phyloP scores from a whole-genome alignment of 1,140 invertebrate species.

The Branchinecta lindahli region DNA sequence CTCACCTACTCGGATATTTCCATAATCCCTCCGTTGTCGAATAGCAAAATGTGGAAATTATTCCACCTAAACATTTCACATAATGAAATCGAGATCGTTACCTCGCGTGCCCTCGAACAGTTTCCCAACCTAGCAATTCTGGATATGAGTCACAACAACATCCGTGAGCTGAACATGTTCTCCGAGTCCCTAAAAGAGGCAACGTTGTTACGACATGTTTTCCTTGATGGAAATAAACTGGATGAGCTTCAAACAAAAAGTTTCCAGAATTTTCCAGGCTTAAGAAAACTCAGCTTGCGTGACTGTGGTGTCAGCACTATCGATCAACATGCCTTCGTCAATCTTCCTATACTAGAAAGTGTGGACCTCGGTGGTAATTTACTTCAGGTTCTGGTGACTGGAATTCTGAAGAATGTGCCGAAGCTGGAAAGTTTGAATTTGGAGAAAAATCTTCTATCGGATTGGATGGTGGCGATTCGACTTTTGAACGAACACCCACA shows the following conservation, averaged over 20 bases:
- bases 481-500: slow-evolving; percentile 8
- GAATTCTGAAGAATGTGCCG: slow-evolving; percentile 23
- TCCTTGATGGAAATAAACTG: slow-evolving; percentile 22
- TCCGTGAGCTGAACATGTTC: slow-evolving; percentile 23
- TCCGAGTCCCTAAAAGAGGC: slow-evolving; percentile 11
- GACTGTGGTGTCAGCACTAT: slow-evolving; percentile 24
- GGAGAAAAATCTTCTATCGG: slow-evolving; percentile 9
- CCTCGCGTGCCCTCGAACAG: slow-evolving; percentile 23
- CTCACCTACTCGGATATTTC: background rate
- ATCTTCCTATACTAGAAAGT: slow-evolving; percentile 23
- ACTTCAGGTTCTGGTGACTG: slow-evolving; percentile 22
- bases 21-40: background rate
- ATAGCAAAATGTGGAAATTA: background rate
- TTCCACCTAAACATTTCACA: background rate
- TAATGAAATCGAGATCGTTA: slow-evolving; percentile 18
- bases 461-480: slow-evolving; percentile 15
- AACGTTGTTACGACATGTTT: slow-evolving; percentile 23
- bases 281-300: slow-evolving; percentile 10
- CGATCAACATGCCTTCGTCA: slow-evolving; percentile 23
- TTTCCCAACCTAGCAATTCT: slow-evolving; percentile 23
- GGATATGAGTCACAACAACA: slow-evolving; percentile 25
- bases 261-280: background rate
- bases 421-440: slow-evolving; percentile 13
- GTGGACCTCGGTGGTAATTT: slow-evolving; percentile 27
- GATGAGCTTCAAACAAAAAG: background rate